These are phyloP conservation scores for Aethina tumida DNA, from an alignment of 1,140 invertebrate genomes.

Conservation along the genomic window DNA sequence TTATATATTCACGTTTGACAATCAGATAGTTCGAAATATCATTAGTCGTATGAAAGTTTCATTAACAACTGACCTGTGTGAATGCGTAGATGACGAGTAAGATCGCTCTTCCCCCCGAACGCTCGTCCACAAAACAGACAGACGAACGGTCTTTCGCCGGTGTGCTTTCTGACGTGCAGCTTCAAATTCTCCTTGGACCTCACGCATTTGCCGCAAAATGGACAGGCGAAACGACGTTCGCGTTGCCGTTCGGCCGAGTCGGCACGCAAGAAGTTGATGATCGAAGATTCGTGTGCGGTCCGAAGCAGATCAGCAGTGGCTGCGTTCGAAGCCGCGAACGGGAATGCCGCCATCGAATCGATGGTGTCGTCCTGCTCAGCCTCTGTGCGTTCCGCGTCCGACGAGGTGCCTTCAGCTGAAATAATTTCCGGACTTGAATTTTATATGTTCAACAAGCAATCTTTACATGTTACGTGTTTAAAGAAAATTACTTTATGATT, in stretches of 20 bases:
- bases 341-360: constrained; percentile 47
- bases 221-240: constrained; percentile 65
- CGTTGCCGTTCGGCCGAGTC: constrained; percentile 54
- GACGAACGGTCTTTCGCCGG: constrained; percentile 76
- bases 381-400: constrained; percentile 33
- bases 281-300: constrained; percentile 46
- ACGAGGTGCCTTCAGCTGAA: constrained; percentile 21
- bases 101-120: constrained; percentile 77
- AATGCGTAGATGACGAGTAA: constrained; percentile 75
- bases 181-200: constrained; percentile 81
- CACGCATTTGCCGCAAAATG: constrained; percentile 82
- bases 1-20: no score
- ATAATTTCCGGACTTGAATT: neutral
- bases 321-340: constrained; percentile 35
- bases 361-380: constrained; percentile 57
- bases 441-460: neutral
- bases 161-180: constrained; percentile 80
- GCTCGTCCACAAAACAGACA: constrained; percentile 78
- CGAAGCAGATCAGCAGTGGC: constrained; percentile 28
- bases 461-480: neutral
- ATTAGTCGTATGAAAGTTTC: no score
- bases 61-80: no score
- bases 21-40: no score
- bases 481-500: neutral
- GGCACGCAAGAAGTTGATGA: constrained; percentile 50